phyloP scores from a whole-genome alignment of 1,140 invertebrate genomes.

The Matsumurasca onukii region DNA sequence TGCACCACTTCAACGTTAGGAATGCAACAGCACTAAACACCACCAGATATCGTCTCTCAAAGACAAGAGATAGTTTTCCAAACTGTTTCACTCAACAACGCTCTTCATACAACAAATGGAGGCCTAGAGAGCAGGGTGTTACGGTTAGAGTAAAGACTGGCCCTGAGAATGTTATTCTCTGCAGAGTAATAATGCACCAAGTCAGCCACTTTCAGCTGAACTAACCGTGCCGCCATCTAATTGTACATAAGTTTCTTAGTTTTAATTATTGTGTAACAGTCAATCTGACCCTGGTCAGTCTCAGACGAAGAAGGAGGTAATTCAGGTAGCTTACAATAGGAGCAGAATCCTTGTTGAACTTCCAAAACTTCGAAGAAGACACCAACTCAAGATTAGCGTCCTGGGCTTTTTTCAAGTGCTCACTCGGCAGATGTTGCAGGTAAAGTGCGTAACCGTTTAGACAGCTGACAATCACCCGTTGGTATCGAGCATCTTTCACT shows the following conservation, averaged over 20 bases:
- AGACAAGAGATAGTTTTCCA: too few species aligned
- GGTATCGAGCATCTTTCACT: conserved; percentile 72
- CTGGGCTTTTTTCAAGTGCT: conserved; percentile 53
- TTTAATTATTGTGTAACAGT: background rate
- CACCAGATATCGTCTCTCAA: too few species aligned
- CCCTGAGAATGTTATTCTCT: background rate
- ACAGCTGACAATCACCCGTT: conserved; percentile 64
- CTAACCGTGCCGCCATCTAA: too few species aligned
- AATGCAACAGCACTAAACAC: too few species aligned
- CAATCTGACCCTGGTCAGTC: too few species aligned
- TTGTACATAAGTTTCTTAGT: background rate
- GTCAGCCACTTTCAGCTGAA: background rate
- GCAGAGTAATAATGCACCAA: background rate
- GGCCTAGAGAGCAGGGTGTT: background rate
- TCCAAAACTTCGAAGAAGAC: conserved; percentile 70
- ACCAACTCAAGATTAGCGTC: conserved; percentile 57
- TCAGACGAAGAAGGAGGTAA: conserved; percentile 5
- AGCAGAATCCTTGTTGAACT: conserved; percentile 59
- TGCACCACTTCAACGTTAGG: too few species aligned
- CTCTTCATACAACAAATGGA: background rate
- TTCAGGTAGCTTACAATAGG: conserved; percentile 50
- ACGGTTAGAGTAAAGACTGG: background rate
- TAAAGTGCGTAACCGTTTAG: conserved; percentile 66
- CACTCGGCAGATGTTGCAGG: conserved; percentile 53
- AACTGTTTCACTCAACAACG: too few species aligned